Evolutionary conservation across 2,888 invertebrate species (phyloP).

Genomic region (Acanthosepion esculentum): DNA sequence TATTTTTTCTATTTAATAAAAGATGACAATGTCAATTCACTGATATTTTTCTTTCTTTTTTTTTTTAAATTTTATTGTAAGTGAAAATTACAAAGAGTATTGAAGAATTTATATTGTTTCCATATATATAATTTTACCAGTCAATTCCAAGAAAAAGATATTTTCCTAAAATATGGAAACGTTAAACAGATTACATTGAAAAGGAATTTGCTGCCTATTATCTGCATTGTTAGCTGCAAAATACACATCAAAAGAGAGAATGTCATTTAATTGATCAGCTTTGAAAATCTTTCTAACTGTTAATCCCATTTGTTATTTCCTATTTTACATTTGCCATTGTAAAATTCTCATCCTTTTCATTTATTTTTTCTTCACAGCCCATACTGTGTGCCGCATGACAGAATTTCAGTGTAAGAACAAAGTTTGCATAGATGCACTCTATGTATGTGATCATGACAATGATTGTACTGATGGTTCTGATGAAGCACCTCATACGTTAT

Average conservation of each 20-base stretch:
- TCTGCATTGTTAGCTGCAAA: background rate
- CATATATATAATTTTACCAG: background rate
- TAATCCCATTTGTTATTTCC: background rate
- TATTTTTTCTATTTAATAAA: too few relatives aligned
- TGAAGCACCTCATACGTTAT: conserved; percentile 61
- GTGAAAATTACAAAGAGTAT: too few relatives aligned
- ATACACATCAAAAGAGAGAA: background rate
- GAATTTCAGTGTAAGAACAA: conserved; percentile 78
- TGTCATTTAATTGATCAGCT: background rate
- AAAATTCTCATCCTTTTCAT: background rate
- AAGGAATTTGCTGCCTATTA: too few relatives aligned
- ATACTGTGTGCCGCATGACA: conserved; percentile 70
- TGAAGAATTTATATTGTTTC: too few relatives aligned
- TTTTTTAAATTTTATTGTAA: too few relatives aligned
- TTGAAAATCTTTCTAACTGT: background rate
- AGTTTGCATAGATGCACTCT: conserved; percentile 62
- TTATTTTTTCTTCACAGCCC: conserved; percentile 69
- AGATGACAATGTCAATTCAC: too few relatives aligned
- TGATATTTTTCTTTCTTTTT: too few relatives aligned
- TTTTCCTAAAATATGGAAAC: background rate
- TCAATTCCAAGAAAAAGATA: background rate
- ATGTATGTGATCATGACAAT: conserved; percentile 62
- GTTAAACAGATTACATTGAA: too few relatives aligned
- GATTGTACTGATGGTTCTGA: conserved; percentile 69
- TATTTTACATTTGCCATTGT: background rate